Base-by-base conservation (phyloP, 2,797 vertebrate species). In the Danio albolineatus region DNA sequence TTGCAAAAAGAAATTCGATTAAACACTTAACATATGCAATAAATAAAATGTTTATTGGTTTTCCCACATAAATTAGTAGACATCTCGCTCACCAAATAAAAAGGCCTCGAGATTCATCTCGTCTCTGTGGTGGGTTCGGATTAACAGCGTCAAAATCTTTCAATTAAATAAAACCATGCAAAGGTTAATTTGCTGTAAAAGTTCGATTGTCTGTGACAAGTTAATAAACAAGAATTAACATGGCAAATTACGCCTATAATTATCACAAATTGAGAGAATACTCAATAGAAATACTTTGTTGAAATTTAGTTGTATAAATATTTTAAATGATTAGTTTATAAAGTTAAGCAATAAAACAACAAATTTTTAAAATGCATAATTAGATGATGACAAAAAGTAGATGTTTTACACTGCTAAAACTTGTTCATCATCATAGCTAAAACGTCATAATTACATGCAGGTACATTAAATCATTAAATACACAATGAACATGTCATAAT, bases 331-430 rank as follows among this genome's bases (percentile, higher is more conserved):
- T 17, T 5, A 48, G 21, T 7, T 16, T 4, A 39, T 12, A 57
- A 76, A 65, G 4, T 36, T 5, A 53, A 21, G 39, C 10, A 17
- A 64, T 6, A 2, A 43, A 39, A 17, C 44, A 16, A 28, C 14
- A n/a, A 65, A 28, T 54, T 16, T n/a, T 62, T 51, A 10, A 46
- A 54, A 48, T 57, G 14, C 21, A 48, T 5, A 73, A 73, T 17
- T n/a, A 57, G 56, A n/a, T n/a, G n/a, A 76, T 66, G 10, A 76
- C 7, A 46, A 46, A 46, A 56, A 44, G 10, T 64, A 8, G 9
- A 76, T 21, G 28, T 21, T 62, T n/a, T 51, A 19, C 28, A 60
- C 60, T 14, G 61, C 57, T 46, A 53, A 49, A 39, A 46, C 6
- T 10, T 41, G 21, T 36, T 51, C 44, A 8, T 41, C 39, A 21